Evolutionary conservation across 2,888 invertebrate genomes (phyloP), one percentile per base, ranked within the genome.

Genomic region (Alentia gelatinosa): DNA sequence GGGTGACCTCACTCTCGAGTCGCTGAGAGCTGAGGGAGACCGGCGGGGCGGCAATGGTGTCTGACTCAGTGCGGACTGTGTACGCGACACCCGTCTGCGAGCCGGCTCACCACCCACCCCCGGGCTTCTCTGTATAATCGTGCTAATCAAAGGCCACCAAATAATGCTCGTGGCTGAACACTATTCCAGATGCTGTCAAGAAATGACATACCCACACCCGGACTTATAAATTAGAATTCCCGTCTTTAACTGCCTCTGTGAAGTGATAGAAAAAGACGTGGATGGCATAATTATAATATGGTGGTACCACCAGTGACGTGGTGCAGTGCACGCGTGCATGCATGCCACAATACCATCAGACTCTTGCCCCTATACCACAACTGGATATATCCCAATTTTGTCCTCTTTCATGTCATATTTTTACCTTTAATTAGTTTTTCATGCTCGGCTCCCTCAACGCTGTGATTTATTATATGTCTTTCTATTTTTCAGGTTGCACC

Each of bases 401-500:
- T 7, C 26, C n/a, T 33, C 74, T 26, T 33, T n/a, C 26, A 19
- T 33, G 1, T 74, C 4, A 74, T 33, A 74, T 74, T 74, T n/a
- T n/a, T n/a, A 74, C 33, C 33, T 30, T 1, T 74, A 4, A 74
- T 26, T 5, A 30, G n/a, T 74, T 33, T 33, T 74, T 3, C 33
- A 7, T 74, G 33, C 1, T 4, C 5, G 74, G 30, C 30, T 15
- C 7, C 15, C 37, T 68, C 30, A 3, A 79, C 79, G 1, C 4
- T 68, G 4, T 68, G 30, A 68, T 35, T 79, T 79, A 79, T 12
- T 79, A 23, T 79, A 75, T 19, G 42, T 42, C 33, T 3, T 86
- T 86, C 42, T 12, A 30, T 86, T 23, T 47, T 86, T 86, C 86
- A 86, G 86, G 86, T 86, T 86, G 50, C 86, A 86, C 42, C 86